phyloP scores from a whole-genome alignment of 2,113 vertebrate genomes.

The Hystrix brachyura region DNA sequence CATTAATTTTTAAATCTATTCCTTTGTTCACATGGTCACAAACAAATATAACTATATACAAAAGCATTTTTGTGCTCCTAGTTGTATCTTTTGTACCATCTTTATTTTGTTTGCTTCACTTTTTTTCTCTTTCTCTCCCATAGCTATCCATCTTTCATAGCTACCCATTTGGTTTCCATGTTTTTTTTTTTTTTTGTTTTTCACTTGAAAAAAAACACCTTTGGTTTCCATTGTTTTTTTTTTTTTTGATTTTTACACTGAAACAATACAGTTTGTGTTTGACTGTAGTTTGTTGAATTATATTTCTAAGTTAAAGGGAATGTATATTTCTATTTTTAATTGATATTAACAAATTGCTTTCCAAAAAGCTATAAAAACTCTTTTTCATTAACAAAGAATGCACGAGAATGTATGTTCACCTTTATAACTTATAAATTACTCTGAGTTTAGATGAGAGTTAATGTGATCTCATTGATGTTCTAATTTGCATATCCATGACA shows the following conservation, averaged over 20 bases:
- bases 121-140: not conserved
- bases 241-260: not conserved
- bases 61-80: not conserved
- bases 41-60: constrained; percentile 1
- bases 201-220: no score
- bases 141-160: not conserved
- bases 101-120: not conserved
- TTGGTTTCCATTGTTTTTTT: not conserved
- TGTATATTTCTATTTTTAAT: constrained; percentile 46
- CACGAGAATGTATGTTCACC: not conserved
- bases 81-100: not conserved
- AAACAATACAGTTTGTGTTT: not conserved
- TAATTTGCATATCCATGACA: constrained; percentile 10
- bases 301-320: constrained; percentile 46
- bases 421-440: constrained; percentile 40
- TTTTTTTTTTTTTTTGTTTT: not conserved
- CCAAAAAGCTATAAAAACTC: constrained; percentile 2
- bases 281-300: not conserved
- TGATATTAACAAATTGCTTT: constrained; percentile 48
- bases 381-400: not conserved
- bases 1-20: not conserved
- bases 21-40: not conserved
- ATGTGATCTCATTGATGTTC: not conserved
- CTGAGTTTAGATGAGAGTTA: constrained; percentile 1
- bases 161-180: not conserved